Evolutionary conservation across 1,140 invertebrate species (phyloP), one percentile per base, ranked within the genome.

Genomic region (Coptotermes formosanus): DNA sequence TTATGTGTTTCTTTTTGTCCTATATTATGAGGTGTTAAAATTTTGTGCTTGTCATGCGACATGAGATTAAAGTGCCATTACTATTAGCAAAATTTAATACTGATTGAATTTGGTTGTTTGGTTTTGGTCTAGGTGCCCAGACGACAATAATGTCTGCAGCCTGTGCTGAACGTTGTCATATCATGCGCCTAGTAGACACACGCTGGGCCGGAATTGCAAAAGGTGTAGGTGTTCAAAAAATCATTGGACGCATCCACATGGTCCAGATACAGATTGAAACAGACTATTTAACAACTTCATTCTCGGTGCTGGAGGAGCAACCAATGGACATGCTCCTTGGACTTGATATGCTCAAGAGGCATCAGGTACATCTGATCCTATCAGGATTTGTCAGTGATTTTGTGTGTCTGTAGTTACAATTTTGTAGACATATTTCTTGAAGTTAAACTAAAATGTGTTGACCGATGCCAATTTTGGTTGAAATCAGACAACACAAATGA

Each of bases 241-340:
- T 99, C 88, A 96, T 99, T 86, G 98, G 98, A 3, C 93, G 98
- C 75, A 97, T 99, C 88, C 98, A 99, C 90, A 96, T 99, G 95
- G 97, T 97, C 86, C 97, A 99, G 91, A 97, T 99, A 90, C 96
- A 98, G 91, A 99, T 99, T 87, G 97, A 97, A 88, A 95, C 95
- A 88, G 97, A 97, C 89, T 98, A 97, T 91, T 92, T 99, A 19
- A 97, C 97, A 4, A 98, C 98, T 3, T 99, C 98, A 11, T 99
- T 99, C 91, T 98, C 97, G 44, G 98, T 99, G n/a, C 92, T 99
- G 38, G 97, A 99, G 90, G 96, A 99, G 88, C 98, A 99, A 90
- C 96, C 97, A 8, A 99, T 99, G 97, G 98, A 99, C 89, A 99
- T 99, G 97, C 91, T 99, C 32, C 92, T 99, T 11, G 98, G 98